Conservation (phyloP, 2,113 vertebrate genomes). For the Oreochromis aureus region DNA sequence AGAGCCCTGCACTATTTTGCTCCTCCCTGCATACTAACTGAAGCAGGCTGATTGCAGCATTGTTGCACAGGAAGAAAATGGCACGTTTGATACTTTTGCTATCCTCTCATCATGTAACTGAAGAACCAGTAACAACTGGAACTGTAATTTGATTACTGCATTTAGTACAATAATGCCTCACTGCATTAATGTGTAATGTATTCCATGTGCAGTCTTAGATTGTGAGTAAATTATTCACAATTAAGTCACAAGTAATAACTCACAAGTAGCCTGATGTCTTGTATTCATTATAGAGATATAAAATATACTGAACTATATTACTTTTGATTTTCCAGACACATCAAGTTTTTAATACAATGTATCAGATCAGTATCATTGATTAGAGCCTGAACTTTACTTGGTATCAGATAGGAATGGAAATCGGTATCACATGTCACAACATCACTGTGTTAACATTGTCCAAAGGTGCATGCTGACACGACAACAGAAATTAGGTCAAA, state of each 20-base stretch:
- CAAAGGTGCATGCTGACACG: background rate
- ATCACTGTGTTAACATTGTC: rapidly evolving
- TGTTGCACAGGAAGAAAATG: background rate
- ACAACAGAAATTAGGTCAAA: background rate
- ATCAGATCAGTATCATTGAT: background rate
- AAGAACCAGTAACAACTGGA: background rate
- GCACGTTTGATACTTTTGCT: rapidly evolving
- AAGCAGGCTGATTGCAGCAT: background rate
- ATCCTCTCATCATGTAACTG: background rate
- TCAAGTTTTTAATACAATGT: background rate
- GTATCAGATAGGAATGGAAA: background rate
- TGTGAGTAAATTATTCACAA: background rate
- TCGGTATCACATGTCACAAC: background rate
- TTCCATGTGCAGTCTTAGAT: background rate
- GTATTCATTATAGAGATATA: background rate
- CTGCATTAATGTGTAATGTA: background rate
- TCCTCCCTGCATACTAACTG: background rate
- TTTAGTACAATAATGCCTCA: background rate
- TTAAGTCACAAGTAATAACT: background rate
- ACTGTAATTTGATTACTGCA: background rate
- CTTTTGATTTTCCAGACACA: background rate
- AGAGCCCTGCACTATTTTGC: background rate
- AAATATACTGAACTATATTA: background rate
- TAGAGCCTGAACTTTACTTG: background rate
- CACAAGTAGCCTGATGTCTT: background rate